Percentiles rank a stretch among this genome's conserved stretches.
phyloP scores from a whole-genome alignment of 2,797 vertebrate species.

The Mus minutoides region DNA sequence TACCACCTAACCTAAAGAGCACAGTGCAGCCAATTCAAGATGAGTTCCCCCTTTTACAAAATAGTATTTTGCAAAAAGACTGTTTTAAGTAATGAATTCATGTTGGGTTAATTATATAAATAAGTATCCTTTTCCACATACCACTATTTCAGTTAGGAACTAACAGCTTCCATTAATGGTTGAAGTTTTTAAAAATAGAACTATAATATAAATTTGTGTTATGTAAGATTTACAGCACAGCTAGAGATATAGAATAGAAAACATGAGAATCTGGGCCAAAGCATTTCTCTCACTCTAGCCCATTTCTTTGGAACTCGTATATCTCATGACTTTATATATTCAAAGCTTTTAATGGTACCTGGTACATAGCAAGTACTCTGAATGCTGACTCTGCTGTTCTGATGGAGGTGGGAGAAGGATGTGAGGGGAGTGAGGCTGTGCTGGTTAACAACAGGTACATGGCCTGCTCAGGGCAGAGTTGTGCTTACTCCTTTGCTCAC shows the following conservation, averaged over 20 bases:
- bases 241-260: conserved; percentile 69
- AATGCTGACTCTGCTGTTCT: neutral
- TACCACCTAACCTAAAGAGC: neutral
- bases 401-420: neutral
- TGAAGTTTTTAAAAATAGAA: conserved; percentile 71
- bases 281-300: conserved; percentile 32
- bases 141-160: conserved; percentile 56
- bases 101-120: conserved; percentile 59
- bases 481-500: neutral
- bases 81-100: conserved; percentile 52
- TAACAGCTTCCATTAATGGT: conserved; percentile 76
- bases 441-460: neutral
- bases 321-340: conserved; percentile 18
- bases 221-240: conserved; percentile 68
- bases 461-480: neutral
- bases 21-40: neutral
- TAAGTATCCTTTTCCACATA: conserved; percentile 60
- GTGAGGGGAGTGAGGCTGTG: neutral
- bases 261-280: conserved; percentile 55
- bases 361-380: neutral
- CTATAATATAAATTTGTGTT: conserved; percentile 66
- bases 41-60: neutral
- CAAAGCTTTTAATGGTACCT: neutral
- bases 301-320: neutral
- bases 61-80: conserved; percentile 56